These are phyloP conservation scores for Leptinotarsa peninsularis DNA, from an alignment of 2,888 invertebrate genomes.

Conservation along the genomic window DNA sequence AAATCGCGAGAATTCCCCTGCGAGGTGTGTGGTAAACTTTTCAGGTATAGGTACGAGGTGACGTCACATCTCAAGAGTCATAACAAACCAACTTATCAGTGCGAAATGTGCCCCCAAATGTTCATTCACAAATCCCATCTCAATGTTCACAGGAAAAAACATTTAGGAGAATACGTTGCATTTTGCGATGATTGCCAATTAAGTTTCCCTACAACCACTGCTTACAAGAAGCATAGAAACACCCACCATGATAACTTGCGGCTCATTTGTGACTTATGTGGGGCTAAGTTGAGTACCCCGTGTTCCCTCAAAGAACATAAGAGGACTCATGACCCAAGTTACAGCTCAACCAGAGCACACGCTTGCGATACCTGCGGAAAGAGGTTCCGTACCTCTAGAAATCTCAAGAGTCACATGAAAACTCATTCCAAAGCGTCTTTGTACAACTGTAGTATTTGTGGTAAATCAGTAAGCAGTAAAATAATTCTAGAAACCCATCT, in stretches of 20 bases:
- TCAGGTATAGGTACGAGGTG: slow-evolving; percentile 60
- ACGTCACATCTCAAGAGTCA: slow-evolving; percentile 69
- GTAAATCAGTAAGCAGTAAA: slow-evolving; percentile 62
- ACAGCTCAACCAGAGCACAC: slow-evolving; percentile 55
- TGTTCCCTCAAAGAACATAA: slow-evolving; percentile 58
- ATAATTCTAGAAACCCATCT: slow-evolving; percentile 61
- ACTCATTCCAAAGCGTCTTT: slow-evolving; percentile 53
- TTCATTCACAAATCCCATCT: slow-evolving; percentile 73
- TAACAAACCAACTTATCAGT: slow-evolving; percentile 70
- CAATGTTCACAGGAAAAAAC: slow-evolving; percentile 71
- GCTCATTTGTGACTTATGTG: slow-evolving; percentile 57
- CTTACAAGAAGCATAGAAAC: slow-evolving; percentile 56
- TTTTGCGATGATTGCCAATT: slow-evolving; percentile 60
- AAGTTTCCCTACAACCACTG: slow-evolving; percentile 57
- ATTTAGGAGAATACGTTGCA: slow-evolving; percentile 65
- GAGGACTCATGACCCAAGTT: slow-evolving; percentile 53
- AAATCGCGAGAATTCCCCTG: slow-evolving; percentile 58
- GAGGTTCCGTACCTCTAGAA: slow-evolving; percentile 62
- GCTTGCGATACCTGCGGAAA: slow-evolving; percentile 66
- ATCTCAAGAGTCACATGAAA: slow-evolving; percentile 58
- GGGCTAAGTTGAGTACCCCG: slow-evolving; percentile 51
- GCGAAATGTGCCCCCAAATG: slow-evolving; percentile 72
- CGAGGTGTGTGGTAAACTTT: slow-evolving; percentile 60
- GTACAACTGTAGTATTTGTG: slow-evolving; percentile 60
- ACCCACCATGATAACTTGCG: slow-evolving; percentile 55